A percentile compares a stretch with the other conserved stretches of the same genome.
Evolutionary conservation across 2,888 invertebrate genomes (phyloP).

Genomic region (Hyppa rectilinea): DNA sequence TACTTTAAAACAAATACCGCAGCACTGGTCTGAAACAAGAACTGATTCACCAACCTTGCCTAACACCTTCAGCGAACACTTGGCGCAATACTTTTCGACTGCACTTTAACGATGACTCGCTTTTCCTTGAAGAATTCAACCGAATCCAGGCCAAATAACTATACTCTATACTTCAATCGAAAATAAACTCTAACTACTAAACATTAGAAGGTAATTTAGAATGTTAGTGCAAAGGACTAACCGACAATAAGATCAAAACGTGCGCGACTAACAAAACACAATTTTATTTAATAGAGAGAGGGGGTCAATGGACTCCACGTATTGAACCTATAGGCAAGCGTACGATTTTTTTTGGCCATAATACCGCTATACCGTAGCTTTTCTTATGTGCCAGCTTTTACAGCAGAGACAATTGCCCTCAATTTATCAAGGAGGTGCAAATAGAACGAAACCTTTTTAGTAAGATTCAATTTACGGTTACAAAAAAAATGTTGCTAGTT

Average conservation of each 20-base stretch:
- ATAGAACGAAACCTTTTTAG: slow-evolving; percentile 30
- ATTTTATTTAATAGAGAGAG: slow-evolving; percentile 81
- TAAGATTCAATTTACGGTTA: neutral
- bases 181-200: slow-evolving; percentile 68
- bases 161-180: slow-evolving; percentile 45
- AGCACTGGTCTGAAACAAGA: too few species aligned
- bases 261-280: slow-evolving; percentile 77
- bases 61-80: slow-evolving; percentile 59
- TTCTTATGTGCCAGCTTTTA: slow-evolving; percentile 51
- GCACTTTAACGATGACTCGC: slow-evolving; percentile 74
- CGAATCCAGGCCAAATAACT: slow-evolving; percentile 78
- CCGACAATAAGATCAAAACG: slow-evolving; percentile 79
- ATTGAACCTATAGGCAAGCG: slow-evolving; percentile 72
- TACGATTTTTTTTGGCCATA: slow-evolving; percentile 68
- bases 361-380: slow-evolving; percentile 58
- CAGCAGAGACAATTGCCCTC: slow-evolving; percentile 56
- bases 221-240: slow-evolving; percentile 61
- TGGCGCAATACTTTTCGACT: slow-evolving; percentile 71
- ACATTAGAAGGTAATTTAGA: slow-evolving; percentile 68
- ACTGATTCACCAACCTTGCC: slow-evolving; percentile 60
- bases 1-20: too few species aligned
- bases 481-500: neutral
- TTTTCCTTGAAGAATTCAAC: slow-evolving; percentile 82
- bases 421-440: slow-evolving; percentile 56
- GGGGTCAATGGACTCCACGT: slow-evolving; percentile 76